Evolutionary conservation across 2,797 vertebrate genomes (phyloP).

Genomic region (Muraenolepis orangiensis): DNA sequence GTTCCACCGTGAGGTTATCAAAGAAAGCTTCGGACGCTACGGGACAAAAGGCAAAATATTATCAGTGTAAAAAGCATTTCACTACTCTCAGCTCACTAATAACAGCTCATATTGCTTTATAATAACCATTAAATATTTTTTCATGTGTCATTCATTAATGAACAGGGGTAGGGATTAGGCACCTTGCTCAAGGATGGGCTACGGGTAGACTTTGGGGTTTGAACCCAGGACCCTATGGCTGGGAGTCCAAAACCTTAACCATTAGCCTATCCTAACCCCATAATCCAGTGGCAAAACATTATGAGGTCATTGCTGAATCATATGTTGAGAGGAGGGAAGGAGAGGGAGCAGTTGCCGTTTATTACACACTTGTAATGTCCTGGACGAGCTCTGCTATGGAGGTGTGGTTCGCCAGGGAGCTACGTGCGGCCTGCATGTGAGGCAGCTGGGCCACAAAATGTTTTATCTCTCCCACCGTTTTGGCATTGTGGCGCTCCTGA

Average conservation of each 20-base stretch:
- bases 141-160: background rate
- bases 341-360: background rate
- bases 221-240: background rate
- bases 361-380: constrained; percentile 91
- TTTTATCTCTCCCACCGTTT: constrained; percentile 98
- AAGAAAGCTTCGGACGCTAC: constrained; percentile 96
- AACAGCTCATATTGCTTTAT: background rate
- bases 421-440: constrained; percentile 96
- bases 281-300: background rate
- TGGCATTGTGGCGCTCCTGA: constrained; percentile 94
- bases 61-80: background rate
- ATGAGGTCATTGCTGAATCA: background rate
- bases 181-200: background rate
- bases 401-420: constrained; percentile 96
- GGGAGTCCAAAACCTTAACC: background rate
- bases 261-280: background rate
- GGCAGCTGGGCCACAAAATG: constrained; percentile 97
- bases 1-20: constrained; percentile 96
- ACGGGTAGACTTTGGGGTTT: background rate
- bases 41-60: constrained; percentile 24
- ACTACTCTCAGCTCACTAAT: background rate
- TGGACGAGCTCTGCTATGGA: constrained; percentile 97
- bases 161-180: background rate
- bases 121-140: background rate
- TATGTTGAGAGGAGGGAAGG: background rate